Base-by-base conservation (phyloP, 1,140 invertebrate genomes). In the Colletes latitarsis region DNA sequence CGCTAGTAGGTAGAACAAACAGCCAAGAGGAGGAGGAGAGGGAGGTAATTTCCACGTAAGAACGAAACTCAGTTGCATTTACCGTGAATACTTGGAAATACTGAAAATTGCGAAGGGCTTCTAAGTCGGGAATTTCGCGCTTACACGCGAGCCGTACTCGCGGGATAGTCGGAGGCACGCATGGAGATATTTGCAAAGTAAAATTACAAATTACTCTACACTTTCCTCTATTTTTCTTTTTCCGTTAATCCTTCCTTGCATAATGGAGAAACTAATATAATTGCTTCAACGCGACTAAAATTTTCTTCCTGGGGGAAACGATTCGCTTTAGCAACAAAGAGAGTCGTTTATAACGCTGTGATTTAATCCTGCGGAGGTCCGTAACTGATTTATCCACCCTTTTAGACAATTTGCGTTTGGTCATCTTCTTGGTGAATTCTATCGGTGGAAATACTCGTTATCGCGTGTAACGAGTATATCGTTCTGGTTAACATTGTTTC, bases 41-140 rank as follows among this genome's bases (percentile, higher is more conserved):
- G 30, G 46, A 39, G 21, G 70, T 62, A 74, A 69, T 78, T 74
- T 67, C 39, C 60, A 70, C 68, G 49, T 71, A 67, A 74, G 63
- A 74, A 73, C 41, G 49, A 43, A 66, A 63, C 52, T 49, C 15
- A 12, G 60, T 63, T 64, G 49, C 69, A 19, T 39, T 64, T 52
- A 39, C 41, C n/a, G 49, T 15, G 6, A 62, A 43, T 71, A 71
- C 55, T 71, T 80, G 49, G 76, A 63, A 77, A 71, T 58, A 68
- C 66, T 71, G 76, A 70, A 71, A 77, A 77, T 62, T 70, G 57
- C 46, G 15, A 75, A 46, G 62, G 30, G 49, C n/a, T 67, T 67
- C 52, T 30, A 6, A 39, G 64, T 12, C 15, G 55, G 17, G 57
- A 41, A 70, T 49, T 52, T 69, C 57, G 46, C 46, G 57, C n/a